Percentiles rank a stretch among this genome's conserved stretches.
phyloP scores from a whole-genome alignment of 2,888 invertebrate species.

The Eubasilissa splendida region DNA sequence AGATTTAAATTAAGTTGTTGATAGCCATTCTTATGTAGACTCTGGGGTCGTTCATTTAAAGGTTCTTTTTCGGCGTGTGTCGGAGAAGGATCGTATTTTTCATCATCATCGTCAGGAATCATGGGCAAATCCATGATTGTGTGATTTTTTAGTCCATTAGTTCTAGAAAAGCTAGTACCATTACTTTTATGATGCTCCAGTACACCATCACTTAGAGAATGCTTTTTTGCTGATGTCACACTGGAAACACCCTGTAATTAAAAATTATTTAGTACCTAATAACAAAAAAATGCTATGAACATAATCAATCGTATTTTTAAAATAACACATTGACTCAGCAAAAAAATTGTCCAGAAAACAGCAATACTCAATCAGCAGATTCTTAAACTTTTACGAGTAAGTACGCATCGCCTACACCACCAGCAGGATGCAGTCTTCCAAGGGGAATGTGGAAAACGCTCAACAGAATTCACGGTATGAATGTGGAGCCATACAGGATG shows the following conservation, averaged over 20 bases:
- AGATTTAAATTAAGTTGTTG: slow-evolving; percentile 61
- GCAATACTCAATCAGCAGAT: too few relatives aligned
- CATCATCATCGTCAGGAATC: slow-evolving; percentile 71
- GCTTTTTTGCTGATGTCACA: slow-evolving; percentile 59
- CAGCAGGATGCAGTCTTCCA: too few relatives aligned
- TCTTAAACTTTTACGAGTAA: too few relatives aligned
- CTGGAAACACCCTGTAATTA: slow-evolving; percentile 49
- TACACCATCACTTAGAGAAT: slow-evolving; percentile 55
- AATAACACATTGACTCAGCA: too few relatives aligned
- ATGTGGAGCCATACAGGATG: too few relatives aligned
- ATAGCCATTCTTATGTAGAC: slow-evolving; percentile 67
- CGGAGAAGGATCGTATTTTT: slow-evolving; percentile 66
- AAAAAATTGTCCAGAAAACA: too few relatives aligned
- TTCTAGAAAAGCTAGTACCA: slow-evolving; percentile 69
- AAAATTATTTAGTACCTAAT: background rate
- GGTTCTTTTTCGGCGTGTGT: slow-evolving; percentile 60
- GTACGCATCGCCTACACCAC: too few relatives aligned
- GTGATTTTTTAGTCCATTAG: slow-evolving; percentile 70
- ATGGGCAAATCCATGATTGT: slow-evolving; percentile 70
- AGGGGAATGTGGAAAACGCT: too few relatives aligned
- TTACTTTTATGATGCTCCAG: slow-evolving; percentile 60
- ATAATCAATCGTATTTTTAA: too few relatives aligned
- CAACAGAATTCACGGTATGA: too few relatives aligned
- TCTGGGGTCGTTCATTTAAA: slow-evolving; percentile 60
- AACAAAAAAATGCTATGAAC: background rate